Evolutionary conservation across 1,140 invertebrate genomes (phyloP).

Genomic region (Atta cephalotes): DNA sequence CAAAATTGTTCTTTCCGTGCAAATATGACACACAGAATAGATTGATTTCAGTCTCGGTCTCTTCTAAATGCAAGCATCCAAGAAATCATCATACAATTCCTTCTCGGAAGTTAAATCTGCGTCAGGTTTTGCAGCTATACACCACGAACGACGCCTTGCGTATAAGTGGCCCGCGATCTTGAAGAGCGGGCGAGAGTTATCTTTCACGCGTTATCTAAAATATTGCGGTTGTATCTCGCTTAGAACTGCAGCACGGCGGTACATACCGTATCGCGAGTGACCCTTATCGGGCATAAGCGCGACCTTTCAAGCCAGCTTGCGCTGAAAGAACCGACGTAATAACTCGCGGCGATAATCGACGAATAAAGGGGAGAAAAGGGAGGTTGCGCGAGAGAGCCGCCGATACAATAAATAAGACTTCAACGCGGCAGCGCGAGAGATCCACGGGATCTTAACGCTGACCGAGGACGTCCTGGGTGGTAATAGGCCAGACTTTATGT

Average conservation of each 20-base stretch:
- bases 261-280: conserved; percentile 73
- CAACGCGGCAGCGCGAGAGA: conserved; percentile 69
- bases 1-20: too few relatives aligned
- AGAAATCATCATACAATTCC: conserved; percentile 63
- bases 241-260: conserved; percentile 59
- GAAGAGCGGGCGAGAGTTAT: conserved; percentile 36
- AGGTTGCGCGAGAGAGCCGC: conserved; percentile 57
- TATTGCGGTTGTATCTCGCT: conserved; percentile 75
- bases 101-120: conserved; percentile 60
- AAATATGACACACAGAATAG: background rate
- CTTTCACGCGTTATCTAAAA: conserved; percentile 72
- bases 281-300: conserved; percentile 77
- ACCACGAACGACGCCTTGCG: conserved; percentile 23
- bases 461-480: conserved; percentile 73
- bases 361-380: conserved; percentile 44
- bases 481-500: conserved; percentile 74
- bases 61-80: conserved; percentile 51
- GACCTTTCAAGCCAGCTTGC: conserved; percentile 72
- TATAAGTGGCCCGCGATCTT: conserved; percentile 64
- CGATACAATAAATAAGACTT: conserved; percentile 80
- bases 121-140: conserved; percentile 67
- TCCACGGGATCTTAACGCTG: conserved; percentile 64
- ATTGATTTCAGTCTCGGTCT: conserved; percentile 49
- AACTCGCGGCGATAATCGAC: conserved; percentile 78
- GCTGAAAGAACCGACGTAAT: conserved; percentile 78